A percentile compares a stretch with the other conserved stretches of the same genome.
These are phyloP conservation scores for Sardina pilchardus DNA, from an alignment of 2,113 vertebrate genomes.

Conservation along the genomic window DNA sequence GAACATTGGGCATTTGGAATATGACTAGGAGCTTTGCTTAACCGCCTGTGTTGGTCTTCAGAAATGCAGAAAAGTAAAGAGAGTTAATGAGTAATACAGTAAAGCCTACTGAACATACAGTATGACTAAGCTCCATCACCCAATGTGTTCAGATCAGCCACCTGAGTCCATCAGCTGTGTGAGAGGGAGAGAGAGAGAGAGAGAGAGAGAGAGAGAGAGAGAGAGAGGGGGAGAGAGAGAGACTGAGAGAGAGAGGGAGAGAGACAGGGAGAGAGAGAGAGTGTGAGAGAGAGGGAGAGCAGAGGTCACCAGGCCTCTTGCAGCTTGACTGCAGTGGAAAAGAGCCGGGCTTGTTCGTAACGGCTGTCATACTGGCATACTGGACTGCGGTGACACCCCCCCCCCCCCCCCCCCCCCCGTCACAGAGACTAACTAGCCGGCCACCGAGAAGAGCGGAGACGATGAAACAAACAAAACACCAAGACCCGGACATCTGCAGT, in stretches of 20 bases:
- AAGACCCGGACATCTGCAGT: too few species aligned
- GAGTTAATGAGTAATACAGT: not conserved
- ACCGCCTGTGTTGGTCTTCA: not conserved
- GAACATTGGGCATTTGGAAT: not conserved
- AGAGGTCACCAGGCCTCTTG: not conserved
- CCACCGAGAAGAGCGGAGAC: not conserved
- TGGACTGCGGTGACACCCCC: too few species aligned
- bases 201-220: slow-evolving; percentile 12
- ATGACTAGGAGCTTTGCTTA: not conserved
- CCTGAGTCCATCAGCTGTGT: not conserved
- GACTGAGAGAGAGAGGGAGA: not conserved
- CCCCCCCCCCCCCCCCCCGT: too few species aligned
- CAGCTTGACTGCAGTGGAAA: slow-evolving; percentile 11
- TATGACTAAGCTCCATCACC: not conserved
- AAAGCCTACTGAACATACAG: not conserved
- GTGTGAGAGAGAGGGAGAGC: slow-evolving; percentile 8
- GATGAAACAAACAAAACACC: not conserved
- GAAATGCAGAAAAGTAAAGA: not conserved
- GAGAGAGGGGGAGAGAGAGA: not conserved
- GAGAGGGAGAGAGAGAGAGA: not conserved
- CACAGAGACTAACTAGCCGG: not conserved
- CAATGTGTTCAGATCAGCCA: not conserved
- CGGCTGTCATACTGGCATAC: too few species aligned
- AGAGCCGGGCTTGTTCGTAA: too few species aligned
- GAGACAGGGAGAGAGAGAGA: not conserved